These are phyloP conservation scores for Amphiura filiformis DNA, from an alignment of 35 echinoderm and acorn worm species.

Conservation along the genomic window DNA sequence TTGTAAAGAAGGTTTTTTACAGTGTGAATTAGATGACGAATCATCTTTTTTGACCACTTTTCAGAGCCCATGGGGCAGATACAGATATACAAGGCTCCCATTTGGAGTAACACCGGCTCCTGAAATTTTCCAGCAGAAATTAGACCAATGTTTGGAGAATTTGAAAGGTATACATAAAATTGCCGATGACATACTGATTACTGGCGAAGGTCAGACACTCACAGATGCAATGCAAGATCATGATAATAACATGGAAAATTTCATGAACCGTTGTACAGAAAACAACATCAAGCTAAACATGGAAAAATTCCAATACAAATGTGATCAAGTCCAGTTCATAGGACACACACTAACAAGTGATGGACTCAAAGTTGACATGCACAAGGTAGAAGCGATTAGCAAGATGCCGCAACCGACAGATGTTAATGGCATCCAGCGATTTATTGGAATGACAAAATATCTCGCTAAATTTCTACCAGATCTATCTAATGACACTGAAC, in stretches of 20 bases:
- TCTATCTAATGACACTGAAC: constrained; percentile 35
- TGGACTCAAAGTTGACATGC: constrained; percentile 41
- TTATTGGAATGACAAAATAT: constrained; percentile 62
- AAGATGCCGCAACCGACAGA: constrained; percentile 51
- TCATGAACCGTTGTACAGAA: constrained; percentile 18
- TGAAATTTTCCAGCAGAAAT: constrained; percentile 44
- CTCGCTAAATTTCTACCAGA: constrained; percentile 42
- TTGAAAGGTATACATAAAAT: constrained; percentile 34
- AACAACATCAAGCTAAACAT: constrained; percentile 16
- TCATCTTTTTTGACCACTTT: constrained; percentile 45
- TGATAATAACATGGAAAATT: neutral
- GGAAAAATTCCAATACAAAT: constrained; percentile 43
- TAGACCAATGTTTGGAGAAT: constrained; percentile 59
- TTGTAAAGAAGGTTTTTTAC: constrained; percentile 51
- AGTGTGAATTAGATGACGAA: constrained; percentile 24
- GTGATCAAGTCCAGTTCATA: constrained; percentile 42
- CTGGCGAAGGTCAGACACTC: constrained; percentile 21
- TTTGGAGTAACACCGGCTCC: constrained; percentile 41
- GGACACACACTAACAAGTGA: constrained; percentile 49
- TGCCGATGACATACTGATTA: constrained; percentile 43
- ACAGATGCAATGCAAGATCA: constrained; percentile 49
- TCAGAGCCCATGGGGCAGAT: constrained; percentile 52
- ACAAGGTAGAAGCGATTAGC: constrained; percentile 41
- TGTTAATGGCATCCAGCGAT: constrained; percentile 45
- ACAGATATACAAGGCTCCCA: constrained; percentile 20